These are phyloP conservation scores for Hoplias malabaricus DNA, from an alignment of 2,113 vertebrate species.

Conservation along the genomic window DNA sequence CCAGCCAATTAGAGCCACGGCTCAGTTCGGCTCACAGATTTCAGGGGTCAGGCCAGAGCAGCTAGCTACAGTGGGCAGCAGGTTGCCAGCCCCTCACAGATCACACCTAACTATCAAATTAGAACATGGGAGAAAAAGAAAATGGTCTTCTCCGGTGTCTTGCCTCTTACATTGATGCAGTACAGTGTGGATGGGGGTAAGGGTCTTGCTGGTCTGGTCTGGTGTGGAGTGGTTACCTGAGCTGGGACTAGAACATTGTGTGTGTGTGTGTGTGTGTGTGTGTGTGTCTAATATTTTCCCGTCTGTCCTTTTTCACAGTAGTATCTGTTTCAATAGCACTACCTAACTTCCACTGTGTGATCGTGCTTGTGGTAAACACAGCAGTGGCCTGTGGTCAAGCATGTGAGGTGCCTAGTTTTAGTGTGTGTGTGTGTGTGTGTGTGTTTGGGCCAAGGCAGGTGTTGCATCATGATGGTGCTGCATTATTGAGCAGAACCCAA, in stretches of 20 bases:
- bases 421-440: constrained; percentile 10
- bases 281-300: not conserved
- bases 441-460: constrained; percentile 19
- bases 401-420: not conserved
- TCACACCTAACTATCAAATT: not conserved
- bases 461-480: constrained; percentile 46
- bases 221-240: too few species aligned
- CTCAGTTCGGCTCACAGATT: not conserved
- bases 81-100: constrained; percentile 1
- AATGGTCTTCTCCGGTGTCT: too few species aligned
- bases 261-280: too few species aligned
- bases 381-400: not conserved
- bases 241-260: too few species aligned
- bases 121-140: not conserved
- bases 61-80: not conserved
- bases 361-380: not conserved
- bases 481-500: constrained; percentile 44
- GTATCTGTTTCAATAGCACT: not conserved
- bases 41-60: constrained; percentile 1
- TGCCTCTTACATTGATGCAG: too few species aligned
- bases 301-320: not conserved
- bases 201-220: constrained; percentile 28
- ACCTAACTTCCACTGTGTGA: constrained; percentile 1
- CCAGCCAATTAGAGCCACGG: constrained; percentile 24
- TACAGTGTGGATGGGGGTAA: constrained; percentile 1